Base-by-base conservation (phyloP, 2,797 vertebrate species). In the Cuniculus paca region DNA sequence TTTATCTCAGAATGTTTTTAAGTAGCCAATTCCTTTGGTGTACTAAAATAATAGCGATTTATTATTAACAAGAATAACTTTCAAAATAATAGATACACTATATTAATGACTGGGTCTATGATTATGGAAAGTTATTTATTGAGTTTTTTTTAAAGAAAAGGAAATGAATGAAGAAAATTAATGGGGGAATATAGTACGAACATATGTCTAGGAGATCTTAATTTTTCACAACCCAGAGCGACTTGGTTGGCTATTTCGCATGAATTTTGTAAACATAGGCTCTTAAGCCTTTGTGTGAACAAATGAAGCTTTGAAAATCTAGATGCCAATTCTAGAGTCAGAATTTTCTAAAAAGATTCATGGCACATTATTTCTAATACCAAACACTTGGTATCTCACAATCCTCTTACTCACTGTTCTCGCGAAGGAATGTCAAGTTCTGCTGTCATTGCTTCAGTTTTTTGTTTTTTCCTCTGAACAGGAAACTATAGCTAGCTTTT, bases 391-490 rank as follows among this genome's bases (percentile, higher is more conserved):
- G 34, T 34, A 16, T 75, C 95, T 93, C 68, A 31, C 19, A 79
- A 42, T 45, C 54, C 81, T 85, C 60, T 91, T 56, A 34, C 48
- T 95, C 68, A 86, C 48, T 34, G 36, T 24, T 80, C 42, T 92
- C 31, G 34, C 17, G 12, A 83, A 94, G 42, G 60, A 28, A 42
- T 65, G 26, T 60, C 48, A 93, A 65, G 20, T 93, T 95, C 75
- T 90, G 28, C 24, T 81, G 52, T 58, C 48, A 31, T 72, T 81
- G 45, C 80, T 94, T 70, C 84, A 93, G 92, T 80, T 91, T 28
- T 48, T 45, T 22, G n/a, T 26, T 45, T 34, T 91, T 90, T 78
- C 78, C 81, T 92, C 48, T 92, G 48, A 61, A 13, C 2, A 28
- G 88, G 60, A 79, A 82, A 87, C 54, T 70, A 1, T 74, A 78